Percentiles rank a stretch among this genome's conserved stretches.
Conservation (phyloP, 1,140 invertebrate species). For the Neodiprion lecontei region DNA sequence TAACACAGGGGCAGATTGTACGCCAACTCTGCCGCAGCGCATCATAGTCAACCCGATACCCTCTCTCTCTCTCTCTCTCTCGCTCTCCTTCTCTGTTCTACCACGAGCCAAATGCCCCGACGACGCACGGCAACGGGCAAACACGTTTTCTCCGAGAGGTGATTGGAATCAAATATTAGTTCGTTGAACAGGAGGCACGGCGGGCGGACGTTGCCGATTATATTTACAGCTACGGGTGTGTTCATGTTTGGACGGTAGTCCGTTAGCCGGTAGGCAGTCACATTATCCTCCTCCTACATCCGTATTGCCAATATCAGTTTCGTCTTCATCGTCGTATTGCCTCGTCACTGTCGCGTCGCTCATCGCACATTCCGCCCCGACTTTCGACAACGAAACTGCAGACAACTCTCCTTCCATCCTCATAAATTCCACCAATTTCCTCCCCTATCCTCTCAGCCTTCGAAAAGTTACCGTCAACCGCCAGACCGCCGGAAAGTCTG, state of each 20-base stretch:
- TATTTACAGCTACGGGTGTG: slow-evolving; percentile 10
- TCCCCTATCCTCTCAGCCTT: too few species aligned
- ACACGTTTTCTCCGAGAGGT: slow-evolving; percentile 11
- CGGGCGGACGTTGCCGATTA: slow-evolving; percentile 9
- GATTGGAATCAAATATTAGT: slow-evolving; percentile 16
- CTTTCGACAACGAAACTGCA: background rate
- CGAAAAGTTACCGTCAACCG: too few species aligned
- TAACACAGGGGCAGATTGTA: too few species aligned
- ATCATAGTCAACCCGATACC: too few species aligned
- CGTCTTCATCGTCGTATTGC: too few species aligned
- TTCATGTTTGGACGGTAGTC: slow-evolving; percentile 5
- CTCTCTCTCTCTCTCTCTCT: background rate
- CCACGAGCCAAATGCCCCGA: background rate
- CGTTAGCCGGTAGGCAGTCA: background rate
- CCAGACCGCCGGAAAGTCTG: too few species aligned
- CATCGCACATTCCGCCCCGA: background rate
- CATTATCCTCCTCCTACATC: background rate
- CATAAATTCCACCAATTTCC: too few species aligned
- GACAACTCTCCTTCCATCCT: background rate
- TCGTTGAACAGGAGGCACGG: slow-evolving; percentile 11
- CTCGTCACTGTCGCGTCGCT: background rate
- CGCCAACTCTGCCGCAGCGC: too few species aligned
- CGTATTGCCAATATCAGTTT: background rate
- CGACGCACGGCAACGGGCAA: background rate
- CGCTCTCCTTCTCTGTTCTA: background rate